Percentiles rank a stretch among this genome's conserved stretches.
Evolutionary conservation across 1,140 invertebrate genomes (phyloP).

Genomic region (Pemphigus obesinymphae): DNA sequence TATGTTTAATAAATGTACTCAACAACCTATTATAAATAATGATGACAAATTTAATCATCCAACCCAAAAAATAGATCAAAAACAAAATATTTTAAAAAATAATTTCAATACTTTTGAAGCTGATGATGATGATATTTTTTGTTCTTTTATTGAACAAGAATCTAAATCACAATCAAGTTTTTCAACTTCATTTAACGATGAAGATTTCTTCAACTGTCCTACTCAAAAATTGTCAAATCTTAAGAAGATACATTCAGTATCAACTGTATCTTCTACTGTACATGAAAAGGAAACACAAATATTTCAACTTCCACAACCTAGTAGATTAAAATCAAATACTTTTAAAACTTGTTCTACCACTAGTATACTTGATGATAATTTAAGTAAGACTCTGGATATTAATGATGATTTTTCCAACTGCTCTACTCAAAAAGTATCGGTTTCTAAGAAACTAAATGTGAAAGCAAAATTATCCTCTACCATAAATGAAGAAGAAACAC

Average conservation of each 20-base stretch:
- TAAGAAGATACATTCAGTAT: background rate
- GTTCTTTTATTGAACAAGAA: background rate
- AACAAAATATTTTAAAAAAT: background rate
- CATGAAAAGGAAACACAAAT: background rate
- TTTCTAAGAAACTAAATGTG: background rate
- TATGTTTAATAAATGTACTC: no score
- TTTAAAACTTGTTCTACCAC: background rate
- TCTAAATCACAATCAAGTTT: background rate
- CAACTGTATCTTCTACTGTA: background rate
- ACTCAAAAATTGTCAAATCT: background rate
- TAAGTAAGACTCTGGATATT: background rate
- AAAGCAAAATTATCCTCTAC: background rate
- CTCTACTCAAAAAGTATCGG: background rate
- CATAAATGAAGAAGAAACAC: background rate
- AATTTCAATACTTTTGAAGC: conserved; percentile 24
- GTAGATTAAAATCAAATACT: background rate
- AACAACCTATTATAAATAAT: no score
- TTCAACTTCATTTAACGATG: background rate
- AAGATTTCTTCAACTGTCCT: background rate
- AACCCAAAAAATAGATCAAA: background rate
- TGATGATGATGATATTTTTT: conserved; percentile 19
- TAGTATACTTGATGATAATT: background rate
- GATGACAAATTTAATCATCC: no score
- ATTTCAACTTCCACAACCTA: background rate
- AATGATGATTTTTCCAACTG: conserved; percentile 6